Percentiles rank a stretch among this genome's conserved stretches.
Evolutionary conservation across 2,888 invertebrate genomes (phyloP).

Genomic region (Aspidiotus rigidus): DNA sequence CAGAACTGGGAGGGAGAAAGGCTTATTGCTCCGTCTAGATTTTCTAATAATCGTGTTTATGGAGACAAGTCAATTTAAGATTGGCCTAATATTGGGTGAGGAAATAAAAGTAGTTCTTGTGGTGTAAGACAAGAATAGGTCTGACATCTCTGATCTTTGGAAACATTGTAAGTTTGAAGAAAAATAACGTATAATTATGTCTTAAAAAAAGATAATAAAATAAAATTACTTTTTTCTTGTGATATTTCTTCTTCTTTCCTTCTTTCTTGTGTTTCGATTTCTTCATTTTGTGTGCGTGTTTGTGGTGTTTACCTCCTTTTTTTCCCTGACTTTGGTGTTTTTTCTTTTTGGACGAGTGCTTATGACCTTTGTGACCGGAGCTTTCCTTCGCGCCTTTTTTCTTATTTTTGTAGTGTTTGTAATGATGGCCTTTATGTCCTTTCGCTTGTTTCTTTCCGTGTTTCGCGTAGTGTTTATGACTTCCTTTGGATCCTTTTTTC

Average conservation of each 20-base stretch:
- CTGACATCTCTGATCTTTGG: too few species aligned
- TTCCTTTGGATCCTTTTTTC: not conserved
- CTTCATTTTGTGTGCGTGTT: conserved; percentile 11
- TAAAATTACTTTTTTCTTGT: not conserved
- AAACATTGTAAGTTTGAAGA: not conserved
- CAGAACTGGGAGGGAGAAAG: too few species aligned
- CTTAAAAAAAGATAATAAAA: not conserved
- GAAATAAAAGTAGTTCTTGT: too few species aligned
- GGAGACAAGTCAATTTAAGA: too few species aligned
- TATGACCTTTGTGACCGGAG: not conserved
- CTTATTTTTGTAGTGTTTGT: not conserved
- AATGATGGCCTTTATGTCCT: not conserved
- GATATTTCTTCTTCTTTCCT: not conserved
- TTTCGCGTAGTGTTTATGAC: conserved; percentile 3
- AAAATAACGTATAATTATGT: not conserved
- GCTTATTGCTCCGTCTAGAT: too few species aligned
- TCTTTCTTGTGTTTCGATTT: not conserved
- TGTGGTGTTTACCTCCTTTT: not conserved
- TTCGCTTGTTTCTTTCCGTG: not conserved
- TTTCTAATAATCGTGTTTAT: too few species aligned
- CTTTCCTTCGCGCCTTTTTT: conserved; percentile 1
- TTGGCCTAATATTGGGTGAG: too few species aligned
- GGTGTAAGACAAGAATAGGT: too few species aligned
- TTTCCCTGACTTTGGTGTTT: conserved; percentile 2
- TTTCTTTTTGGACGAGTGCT: not conserved